Evolutionary conservation across 2,113 vertebrate species (phyloP), one percentile per base, ranked within the genome.

Genomic region (Callopanchax toddi): DNA sequence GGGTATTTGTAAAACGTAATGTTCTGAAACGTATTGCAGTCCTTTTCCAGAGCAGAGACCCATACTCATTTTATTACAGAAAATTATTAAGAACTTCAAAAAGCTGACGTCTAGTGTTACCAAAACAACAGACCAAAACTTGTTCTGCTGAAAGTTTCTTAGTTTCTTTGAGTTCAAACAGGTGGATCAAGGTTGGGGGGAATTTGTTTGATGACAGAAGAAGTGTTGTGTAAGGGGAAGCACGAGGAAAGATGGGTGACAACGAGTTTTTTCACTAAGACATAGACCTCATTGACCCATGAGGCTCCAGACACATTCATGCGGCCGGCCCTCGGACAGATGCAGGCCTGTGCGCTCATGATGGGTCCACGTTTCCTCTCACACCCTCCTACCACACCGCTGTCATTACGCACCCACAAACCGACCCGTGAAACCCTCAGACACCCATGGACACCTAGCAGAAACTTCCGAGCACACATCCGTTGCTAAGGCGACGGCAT

Each of bases 251-350:
- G 84, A 88, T 62, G 61, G 64, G 67, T 42, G 51, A 78, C 73
- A 54, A 48, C 26, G 50, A 29, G 52, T 66, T 71, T 73, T 63
- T 60, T 62, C 45, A 20, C 20, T 53, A 39, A 59, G 32, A 89
- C 78, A 89, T 86, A 89, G 83, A 54, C 75, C 56, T 79, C 74
- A 76, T 82, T 82, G 70, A 82, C 52, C 48, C 65, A 45, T 58
- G 54, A 40, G 82, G 59, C 74, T 79, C 71, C 76, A 82, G 75
- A 51, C 57, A 22, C 29, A 59, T 40, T 11, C 59, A n/a, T 21
- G 34, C 59, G 60, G 61, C 29, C 70, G 20, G n/a, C 40, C 60
- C 61, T 70, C 53, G 45, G 72, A 79, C 60, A 79, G 81, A 66
- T 68, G 42, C 22, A 32, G 46, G 39, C 39, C 45, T 67, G 71